Conservation (phyloP, 2,113 vertebrate species). For the Poecile atricapillus region DNA sequence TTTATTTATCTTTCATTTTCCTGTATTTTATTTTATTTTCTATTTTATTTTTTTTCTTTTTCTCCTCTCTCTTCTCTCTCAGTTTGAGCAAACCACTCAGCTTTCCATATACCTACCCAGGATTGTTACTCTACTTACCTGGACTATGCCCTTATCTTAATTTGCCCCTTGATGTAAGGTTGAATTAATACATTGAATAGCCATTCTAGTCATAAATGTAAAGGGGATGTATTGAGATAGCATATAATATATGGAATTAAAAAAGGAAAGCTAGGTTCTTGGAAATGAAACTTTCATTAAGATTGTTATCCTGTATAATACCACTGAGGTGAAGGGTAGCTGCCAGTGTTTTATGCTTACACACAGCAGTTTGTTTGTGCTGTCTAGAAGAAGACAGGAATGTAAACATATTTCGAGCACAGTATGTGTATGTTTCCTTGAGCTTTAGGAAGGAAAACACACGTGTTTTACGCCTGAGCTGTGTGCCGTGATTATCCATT, state of each 20-base stretch:
- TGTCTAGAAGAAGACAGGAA: neutral
- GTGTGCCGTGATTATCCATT: neutral
- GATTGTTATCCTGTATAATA: neutral
- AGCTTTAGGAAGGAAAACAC: neutral
- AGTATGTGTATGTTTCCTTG: neutral
- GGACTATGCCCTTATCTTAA: neutral
- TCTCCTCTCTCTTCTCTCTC: neutral
- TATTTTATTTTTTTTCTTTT: neutral
- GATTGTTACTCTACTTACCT: neutral
- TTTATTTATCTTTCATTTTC: neutral
- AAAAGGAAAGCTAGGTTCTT: neutral
- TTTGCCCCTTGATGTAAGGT: neutral
- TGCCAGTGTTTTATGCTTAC: neutral
- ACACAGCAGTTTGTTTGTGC: neutral
- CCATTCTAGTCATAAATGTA: neutral
- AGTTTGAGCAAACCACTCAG: neutral
- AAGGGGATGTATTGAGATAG: neutral
- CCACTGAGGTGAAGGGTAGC: neutral
- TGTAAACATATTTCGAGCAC: neutral
- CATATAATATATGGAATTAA: neutral
- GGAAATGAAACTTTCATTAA: neutral
- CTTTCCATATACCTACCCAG: neutral
- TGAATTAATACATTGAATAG: neutral
- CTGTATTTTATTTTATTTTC: neutral
- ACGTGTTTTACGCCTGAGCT: neutral